Evolutionary conservation across 2,888 invertebrate genomes (phyloP), one percentile per base, ranked within the genome.

Genomic region (Rhingia rostrata): DNA sequence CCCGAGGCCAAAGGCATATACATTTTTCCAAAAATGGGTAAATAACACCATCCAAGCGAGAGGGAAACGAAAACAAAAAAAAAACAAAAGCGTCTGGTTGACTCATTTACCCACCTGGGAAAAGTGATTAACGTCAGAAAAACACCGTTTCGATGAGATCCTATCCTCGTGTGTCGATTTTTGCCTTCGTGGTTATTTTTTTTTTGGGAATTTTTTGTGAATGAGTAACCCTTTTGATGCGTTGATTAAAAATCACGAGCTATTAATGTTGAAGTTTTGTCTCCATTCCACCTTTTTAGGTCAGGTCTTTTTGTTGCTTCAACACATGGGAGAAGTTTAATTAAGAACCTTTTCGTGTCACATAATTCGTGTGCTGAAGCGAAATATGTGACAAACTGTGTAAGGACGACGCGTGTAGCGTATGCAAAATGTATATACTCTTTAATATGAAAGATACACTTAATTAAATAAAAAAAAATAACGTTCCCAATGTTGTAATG

Each of bases 61-160:
- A 63, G 41, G 32, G n/a, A 56, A 10, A 10, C 39, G 70, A 47
- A 30, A 47, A 35, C 14, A 9, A 43, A 33, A 9, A 22, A 12
- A 43, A 64, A 75, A 67, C 41, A 67, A 75, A 77, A 77, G 67
- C 77, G 67, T 77, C 67, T 61, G 77, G 67, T 77, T 67, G 69
- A 67, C 77, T 77, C 77, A 67, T 77, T 77, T 77, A 77, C 54
- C 61, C 54, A 9, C 32, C 67, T 54, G 43, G 67, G 53, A 51
- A 66, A 60, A 60, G 77, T 77, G 67, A 77, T 77, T 77, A 77
- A 67, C 53, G 61, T 39, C 30, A 67, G 49, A 77, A 77, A 69
- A 54, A 69, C 54, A 53, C 67, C 14, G 30, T 49, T 67, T 66
- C 58, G 22, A 22, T 51, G 49, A 12, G 60, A 45, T 75, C 58